These are phyloP conservation scores for Mechanitis messenoides DNA, from an alignment of 2,888 invertebrate species.

Conservation along the genomic window DNA sequence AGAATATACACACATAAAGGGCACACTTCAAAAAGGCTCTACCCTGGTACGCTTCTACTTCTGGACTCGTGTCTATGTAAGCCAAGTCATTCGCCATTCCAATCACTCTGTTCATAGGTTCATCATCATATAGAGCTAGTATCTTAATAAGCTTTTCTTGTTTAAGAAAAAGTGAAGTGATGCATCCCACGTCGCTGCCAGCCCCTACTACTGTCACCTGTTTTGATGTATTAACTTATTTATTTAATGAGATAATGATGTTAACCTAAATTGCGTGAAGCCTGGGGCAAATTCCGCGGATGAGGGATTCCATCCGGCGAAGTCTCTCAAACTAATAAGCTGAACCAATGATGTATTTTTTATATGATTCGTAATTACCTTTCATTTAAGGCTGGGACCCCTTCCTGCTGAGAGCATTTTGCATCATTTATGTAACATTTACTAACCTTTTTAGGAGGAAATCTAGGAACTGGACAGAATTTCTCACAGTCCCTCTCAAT, in stretches of 20 bases:
- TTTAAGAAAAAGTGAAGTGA: constrained; percentile 56
- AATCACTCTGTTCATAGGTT: constrained; percentile 45
- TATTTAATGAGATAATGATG: not conserved
- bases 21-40: constrained; percentile 50
- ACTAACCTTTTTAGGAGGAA: constrained; percentile 56
- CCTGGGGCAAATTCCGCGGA: too few relatives aligned
- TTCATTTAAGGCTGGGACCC: too few relatives aligned
- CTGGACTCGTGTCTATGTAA: constrained; percentile 62
- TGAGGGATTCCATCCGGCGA: too few relatives aligned
- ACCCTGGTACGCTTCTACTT: constrained; percentile 60
- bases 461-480: constrained; percentile 48
- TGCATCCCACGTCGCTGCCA: constrained; percentile 60
- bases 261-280: not conserved
- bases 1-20: constrained; percentile 37
- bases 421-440: not conserved
- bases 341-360: too few relatives aligned
- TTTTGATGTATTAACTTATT: not conserved
- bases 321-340: too few relatives aligned
- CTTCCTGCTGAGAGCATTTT: too few relatives aligned
- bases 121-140: constrained; percentile 58
- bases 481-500: constrained; percentile 54
- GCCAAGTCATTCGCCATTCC: constrained; percentile 61
- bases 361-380: too few relatives aligned
- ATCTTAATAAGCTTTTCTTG: constrained; percentile 54
- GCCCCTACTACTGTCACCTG: constrained; percentile 64